These are phyloP conservation scores for Psettodes erumei DNA, from an alignment of 2,113 vertebrate genomes.

Conservation along the genomic window DNA sequence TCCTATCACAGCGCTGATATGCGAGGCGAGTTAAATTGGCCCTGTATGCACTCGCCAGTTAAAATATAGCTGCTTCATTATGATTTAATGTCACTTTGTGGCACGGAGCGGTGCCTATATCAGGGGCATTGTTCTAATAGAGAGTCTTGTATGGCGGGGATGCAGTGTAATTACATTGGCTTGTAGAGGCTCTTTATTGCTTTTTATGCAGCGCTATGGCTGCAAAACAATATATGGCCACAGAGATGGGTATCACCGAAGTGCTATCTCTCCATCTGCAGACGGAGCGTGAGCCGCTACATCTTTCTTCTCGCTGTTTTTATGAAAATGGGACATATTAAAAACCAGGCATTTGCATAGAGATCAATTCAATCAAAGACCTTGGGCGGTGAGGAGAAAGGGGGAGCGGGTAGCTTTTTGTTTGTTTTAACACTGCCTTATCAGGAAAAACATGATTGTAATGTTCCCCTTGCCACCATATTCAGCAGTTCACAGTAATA, in stretches of 20 bases:
- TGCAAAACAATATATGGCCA: slow-evolving; percentile 70
- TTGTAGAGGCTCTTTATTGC: slow-evolving; percentile 76
- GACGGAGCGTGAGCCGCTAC: slow-evolving; percentile 49
- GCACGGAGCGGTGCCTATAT: slow-evolving; percentile 53
- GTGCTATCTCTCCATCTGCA: slow-evolving; percentile 71
- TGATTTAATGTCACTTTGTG: slow-evolving; percentile 72
- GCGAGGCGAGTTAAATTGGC: slow-evolving; percentile 47
- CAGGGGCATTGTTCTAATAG: slow-evolving; percentile 70
- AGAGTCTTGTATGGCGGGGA: slow-evolving; percentile 54
- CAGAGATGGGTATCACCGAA: slow-evolving; percentile 68
- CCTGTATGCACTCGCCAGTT: slow-evolving; percentile 57
- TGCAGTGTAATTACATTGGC: slow-evolving; percentile 79
- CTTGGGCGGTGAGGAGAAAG: slow-evolving; percentile 48
- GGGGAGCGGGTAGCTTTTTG: slow-evolving; percentile 46
- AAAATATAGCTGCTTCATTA: slow-evolving; percentile 76
- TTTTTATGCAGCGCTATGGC: slow-evolving; percentile 68
- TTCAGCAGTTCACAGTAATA: slow-evolving; percentile 76
- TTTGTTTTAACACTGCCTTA: slow-evolving; percentile 73
- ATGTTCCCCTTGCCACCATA: slow-evolving; percentile 71
- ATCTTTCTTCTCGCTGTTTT: slow-evolving; percentile 53
- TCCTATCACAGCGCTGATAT: slow-evolving; percentile 36
- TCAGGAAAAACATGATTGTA: slow-evolving; percentile 77
- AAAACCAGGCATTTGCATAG: slow-evolving; percentile 75
- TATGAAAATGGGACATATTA: slow-evolving; percentile 76
- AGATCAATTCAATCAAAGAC: slow-evolving; percentile 77